Conservation (phyloP, 2,888 invertebrate genomes). For the Andricus quercusramuli region DNA sequence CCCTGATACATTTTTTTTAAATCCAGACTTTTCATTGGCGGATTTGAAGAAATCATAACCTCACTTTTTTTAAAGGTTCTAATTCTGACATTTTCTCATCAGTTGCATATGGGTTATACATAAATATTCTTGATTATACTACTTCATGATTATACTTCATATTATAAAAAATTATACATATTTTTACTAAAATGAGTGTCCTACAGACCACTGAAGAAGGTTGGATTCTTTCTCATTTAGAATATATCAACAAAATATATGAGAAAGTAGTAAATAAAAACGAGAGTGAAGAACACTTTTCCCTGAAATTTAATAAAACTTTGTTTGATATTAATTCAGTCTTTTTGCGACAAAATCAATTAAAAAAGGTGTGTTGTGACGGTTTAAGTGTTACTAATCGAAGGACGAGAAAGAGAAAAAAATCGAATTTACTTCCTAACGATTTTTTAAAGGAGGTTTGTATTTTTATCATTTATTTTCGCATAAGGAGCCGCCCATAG, state of each 20-base stretch:
- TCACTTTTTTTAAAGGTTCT: not conserved
- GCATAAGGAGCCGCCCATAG: too few species aligned
- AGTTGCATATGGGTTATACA: too few species aligned
- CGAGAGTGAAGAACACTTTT: slow-evolving; percentile 44
- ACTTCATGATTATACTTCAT: not conserved
- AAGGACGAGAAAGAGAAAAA: slow-evolving; percentile 71
- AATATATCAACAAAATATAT: slow-evolving; percentile 79
- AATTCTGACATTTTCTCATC: not conserved
- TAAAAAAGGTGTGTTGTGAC: slow-evolving; percentile 47
- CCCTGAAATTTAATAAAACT: slow-evolving; percentile 72
- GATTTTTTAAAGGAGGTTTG: slow-evolving; percentile 65
- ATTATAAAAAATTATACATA: not conserved
- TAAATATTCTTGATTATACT: too few species aligned
- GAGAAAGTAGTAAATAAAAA: slow-evolving; percentile 68
- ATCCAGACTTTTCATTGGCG: not conserved
- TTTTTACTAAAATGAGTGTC: slow-evolving; percentile 75
- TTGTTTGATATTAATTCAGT: slow-evolving; percentile 79
- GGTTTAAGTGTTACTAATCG: slow-evolving; percentile 58
- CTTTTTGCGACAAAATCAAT: slow-evolving; percentile 74
- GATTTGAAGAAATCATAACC: not conserved
- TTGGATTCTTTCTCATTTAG: slow-evolving; percentile 80
- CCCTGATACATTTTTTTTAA: not conserved
- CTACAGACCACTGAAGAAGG: slow-evolving; percentile 75
- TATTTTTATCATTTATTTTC: not conserved
- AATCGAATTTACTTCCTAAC: slow-evolving; percentile 54